Evolutionary conservation across 2,113 vertebrate species (phyloP).

Genomic region (Tor tambroides): DNA sequence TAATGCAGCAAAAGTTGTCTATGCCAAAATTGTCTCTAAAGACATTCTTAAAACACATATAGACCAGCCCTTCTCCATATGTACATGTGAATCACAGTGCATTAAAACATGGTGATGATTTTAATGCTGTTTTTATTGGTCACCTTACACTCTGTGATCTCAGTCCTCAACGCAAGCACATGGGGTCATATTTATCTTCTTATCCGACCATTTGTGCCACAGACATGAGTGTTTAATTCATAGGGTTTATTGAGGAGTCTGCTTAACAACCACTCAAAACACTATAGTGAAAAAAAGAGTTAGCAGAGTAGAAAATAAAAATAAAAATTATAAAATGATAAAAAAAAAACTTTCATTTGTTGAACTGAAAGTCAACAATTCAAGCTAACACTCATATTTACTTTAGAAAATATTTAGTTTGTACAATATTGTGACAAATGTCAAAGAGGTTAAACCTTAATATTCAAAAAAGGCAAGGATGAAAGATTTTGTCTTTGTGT

Average conservation of each 20-base stretch:
- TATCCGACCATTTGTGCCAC: not conserved
- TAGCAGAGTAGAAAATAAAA: not conserved
- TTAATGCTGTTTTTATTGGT: not conserved
- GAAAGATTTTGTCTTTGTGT: not conserved
- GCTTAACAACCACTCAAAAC: not conserved
- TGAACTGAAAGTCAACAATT: no score
- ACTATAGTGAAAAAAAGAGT: not conserved
- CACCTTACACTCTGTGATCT: not conserved
- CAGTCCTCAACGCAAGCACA: not conserved
- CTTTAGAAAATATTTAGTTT: not conserved
- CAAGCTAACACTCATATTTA: not conserved
- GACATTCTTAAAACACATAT: no score
- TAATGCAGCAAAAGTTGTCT: not conserved
- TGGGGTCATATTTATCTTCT: constrained; percentile 18
- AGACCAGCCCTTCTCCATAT: not conserved
- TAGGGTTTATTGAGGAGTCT: not conserved
- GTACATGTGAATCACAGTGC: not conserved
- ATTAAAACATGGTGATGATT: constrained; percentile 6
- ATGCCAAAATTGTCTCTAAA: no score
- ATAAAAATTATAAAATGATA: no score
- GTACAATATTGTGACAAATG: not conserved
- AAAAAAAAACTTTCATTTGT: no score
- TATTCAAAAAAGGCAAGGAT: not conserved
- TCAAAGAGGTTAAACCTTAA: not conserved
- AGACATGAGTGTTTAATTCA: not conserved